Evolutionary conservation across 1,140 invertebrate genomes (phyloP).

Genomic region (Pseudomyrmex cubaensis): DNA sequence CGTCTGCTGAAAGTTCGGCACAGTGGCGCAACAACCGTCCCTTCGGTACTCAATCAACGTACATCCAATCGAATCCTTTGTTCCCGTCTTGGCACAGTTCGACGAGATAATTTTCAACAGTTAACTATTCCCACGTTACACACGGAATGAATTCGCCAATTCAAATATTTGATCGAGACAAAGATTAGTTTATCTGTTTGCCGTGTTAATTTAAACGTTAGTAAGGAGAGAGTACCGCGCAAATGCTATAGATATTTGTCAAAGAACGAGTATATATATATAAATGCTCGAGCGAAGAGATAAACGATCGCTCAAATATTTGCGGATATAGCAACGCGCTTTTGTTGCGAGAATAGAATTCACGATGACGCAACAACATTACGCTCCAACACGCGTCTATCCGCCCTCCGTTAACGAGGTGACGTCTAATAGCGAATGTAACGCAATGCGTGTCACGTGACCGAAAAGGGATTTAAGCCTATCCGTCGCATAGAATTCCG

Average conservation of each 20-base stretch:
- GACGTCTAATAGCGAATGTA: slow-evolving; percentile 27
- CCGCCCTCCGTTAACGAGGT: slow-evolving; percentile 22
- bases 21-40: slow-evolving; percentile 34
- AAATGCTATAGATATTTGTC: neutral
- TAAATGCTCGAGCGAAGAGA: neutral
- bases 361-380: neutral
- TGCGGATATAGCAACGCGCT: neutral
- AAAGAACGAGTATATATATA: too few species aligned
- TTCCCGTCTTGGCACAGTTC: slow-evolving; percentile 52
- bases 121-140: slow-evolving; percentile 46
- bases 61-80: slow-evolving; percentile 54
- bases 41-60: slow-evolving; percentile 58
- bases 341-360: slow-evolving; percentile 25
- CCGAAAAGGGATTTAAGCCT: slow-evolving; percentile 13
- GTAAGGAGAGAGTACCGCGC: neutral
- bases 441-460: slow-evolving; percentile 22
- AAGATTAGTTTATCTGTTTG: slow-evolving; percentile 26
- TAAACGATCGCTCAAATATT: slow-evolving; percentile 9
- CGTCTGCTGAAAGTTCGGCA: slow-evolving; percentile 44
- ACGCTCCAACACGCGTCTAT: slow-evolving; percentile 27
- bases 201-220: neutral
- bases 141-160: slow-evolving; percentile 10
- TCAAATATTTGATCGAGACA: slow-evolving; percentile 15
- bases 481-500: slow-evolving; percentile 34
- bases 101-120: slow-evolving; percentile 57